Conservation (phyloP, 2,888 invertebrate genomes). For the Scrobipalpa atriplicella region DNA sequence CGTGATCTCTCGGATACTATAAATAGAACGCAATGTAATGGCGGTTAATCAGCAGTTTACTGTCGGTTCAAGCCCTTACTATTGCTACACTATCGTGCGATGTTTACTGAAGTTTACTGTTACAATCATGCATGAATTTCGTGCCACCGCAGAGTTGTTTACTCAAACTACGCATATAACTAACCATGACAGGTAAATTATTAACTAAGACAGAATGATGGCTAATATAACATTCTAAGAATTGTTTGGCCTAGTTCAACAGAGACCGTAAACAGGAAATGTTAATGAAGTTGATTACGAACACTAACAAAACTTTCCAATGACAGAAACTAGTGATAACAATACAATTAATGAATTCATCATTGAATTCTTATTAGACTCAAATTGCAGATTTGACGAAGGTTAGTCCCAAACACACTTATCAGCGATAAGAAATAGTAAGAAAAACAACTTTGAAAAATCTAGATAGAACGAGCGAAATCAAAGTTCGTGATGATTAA, state of each 20-base stretch:
- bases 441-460: conserved; percentile 21
- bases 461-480: conserved; percentile 19
- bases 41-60: conserved; percentile 77
- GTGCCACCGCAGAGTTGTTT: conserved; percentile 39
- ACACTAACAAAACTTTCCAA: conserved; percentile 21
- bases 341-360: neutral
- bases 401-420: conserved; percentile 25
- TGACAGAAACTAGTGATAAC: conserved; percentile 11
- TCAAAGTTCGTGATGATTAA: conserved; percentile 14
- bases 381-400: conserved; percentile 6
- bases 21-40: conserved; percentile 74
- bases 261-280: conserved; percentile 19
- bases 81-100: conserved; percentile 36
- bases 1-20: conserved; percentile 78
- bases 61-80: conserved; percentile 66
- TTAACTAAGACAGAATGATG: conserved; percentile 1
- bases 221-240: conserved; percentile 14
- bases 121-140: conserved; percentile 50
- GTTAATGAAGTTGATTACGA: conserved; percentile 9
- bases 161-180: conserved; percentile 21
- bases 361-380: neutral
- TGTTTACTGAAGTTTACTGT: conserved; percentile 40
- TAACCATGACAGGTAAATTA: conserved; percentile 19
- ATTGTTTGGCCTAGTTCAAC: conserved; percentile 15
- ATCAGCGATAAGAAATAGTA: conserved; percentile 28